phyloP scores from a whole-genome alignment of 2,113 vertebrate genomes.

The Chloebia gouldiae region DNA sequence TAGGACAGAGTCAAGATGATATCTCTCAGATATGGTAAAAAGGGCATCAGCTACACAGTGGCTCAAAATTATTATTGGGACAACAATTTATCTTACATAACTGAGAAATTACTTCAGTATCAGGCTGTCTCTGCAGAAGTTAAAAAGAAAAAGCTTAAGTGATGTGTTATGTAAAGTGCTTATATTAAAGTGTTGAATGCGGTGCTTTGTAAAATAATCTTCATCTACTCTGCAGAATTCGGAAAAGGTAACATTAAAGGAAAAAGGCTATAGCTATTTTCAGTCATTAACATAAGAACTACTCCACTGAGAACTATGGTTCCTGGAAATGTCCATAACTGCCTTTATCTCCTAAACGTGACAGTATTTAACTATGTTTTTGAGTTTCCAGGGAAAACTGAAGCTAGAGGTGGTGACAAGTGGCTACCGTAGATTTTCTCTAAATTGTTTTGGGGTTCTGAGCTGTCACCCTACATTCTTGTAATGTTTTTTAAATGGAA shows the following conservation, averaged over 20 bases:
- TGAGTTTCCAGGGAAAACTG: background rate
- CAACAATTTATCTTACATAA: conserved; percentile 18
- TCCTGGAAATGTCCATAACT: background rate
- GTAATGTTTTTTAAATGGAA: background rate
- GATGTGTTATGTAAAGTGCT: conserved; percentile 17
- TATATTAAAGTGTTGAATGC: background rate
- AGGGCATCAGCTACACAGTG: background rate
- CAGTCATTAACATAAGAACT: background rate
- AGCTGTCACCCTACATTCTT: background rate
- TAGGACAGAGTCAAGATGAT: background rate
- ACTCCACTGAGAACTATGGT: background rate
- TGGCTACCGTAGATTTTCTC: background rate
- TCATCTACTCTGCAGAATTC: background rate
- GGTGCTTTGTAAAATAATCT: background rate
- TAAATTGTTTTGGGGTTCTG: background rate
- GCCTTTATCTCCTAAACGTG: background rate
- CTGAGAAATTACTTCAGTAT: background rate
- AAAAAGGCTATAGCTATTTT: background rate
- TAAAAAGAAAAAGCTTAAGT: conserved; percentile 35
- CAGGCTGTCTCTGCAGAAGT: conserved; percentile 1
- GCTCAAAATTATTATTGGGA: background rate
- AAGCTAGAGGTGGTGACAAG: background rate
- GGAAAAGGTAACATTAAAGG: background rate
- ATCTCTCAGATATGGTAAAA: background rate
- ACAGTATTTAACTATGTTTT: background rate